phyloP scores from a whole-genome alignment of 1,140 invertebrate species.

The Leptopilina boulardi region DNA sequence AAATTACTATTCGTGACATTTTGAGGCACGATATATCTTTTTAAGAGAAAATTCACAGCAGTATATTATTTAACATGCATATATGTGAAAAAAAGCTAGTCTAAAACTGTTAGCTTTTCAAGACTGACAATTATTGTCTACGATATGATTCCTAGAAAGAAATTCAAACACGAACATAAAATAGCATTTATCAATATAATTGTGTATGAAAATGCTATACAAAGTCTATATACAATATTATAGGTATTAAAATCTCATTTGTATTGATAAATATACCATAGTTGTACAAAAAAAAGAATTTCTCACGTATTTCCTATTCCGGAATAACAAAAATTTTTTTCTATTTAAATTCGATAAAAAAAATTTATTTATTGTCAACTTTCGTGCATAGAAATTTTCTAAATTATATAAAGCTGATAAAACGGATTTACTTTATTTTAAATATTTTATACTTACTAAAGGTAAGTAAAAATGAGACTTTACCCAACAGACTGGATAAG shows the following conservation, averaged over 20 bases:
- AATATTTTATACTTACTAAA: background rate
- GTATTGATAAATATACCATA: too few relatives aligned
- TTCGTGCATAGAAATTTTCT: too few relatives aligned
- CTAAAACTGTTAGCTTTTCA: background rate
- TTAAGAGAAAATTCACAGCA: background rate
- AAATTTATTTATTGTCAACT: too few relatives aligned
- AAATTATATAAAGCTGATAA: too few relatives aligned
- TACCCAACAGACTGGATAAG: background rate
- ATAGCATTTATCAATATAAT: too few relatives aligned
- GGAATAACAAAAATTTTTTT: too few relatives aligned
- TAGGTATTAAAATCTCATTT: too few relatives aligned
- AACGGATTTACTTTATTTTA: background rate
- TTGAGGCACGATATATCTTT: slow-evolving; percentile 32
- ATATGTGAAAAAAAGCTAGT: background rate
- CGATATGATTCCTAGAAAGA: background rate
- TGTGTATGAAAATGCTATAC: too few relatives aligned
- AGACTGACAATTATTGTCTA: background rate
- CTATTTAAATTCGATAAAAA: too few relatives aligned
- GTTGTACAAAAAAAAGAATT: too few relatives aligned
- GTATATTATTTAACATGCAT: background rate
- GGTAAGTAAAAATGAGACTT: background rate
- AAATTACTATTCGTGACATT: slow-evolving; percentile 54
- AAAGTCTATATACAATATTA: too few relatives aligned
- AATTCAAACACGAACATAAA: background rate
- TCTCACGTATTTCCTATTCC: too few relatives aligned